A percentile compares a stretch with the other conserved stretches of the same genome.
Conservation (phyloP, 2,888 invertebrate genomes). For the Pimpla rufipes region DNA sequence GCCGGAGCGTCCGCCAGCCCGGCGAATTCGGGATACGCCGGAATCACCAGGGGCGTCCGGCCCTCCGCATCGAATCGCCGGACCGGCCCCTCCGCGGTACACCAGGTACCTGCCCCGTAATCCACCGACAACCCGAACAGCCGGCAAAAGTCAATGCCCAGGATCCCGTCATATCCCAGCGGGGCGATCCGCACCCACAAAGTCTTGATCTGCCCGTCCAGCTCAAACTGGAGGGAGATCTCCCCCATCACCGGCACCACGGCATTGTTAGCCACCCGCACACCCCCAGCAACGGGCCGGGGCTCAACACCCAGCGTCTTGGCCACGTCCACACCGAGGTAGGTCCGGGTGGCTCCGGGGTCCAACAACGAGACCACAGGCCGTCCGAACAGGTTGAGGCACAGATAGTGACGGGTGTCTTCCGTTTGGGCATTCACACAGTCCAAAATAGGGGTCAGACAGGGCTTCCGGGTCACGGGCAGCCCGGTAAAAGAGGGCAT, state of each 20-base stretch:
- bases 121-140: not conserved
- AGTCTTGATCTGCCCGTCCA: not conserved
- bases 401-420: not conserved
- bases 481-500: no score
- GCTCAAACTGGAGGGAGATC: not conserved
- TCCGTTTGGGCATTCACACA: not conserved
- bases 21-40: not conserved
- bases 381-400: not conserved
- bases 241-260: slow-evolving; percentile 18
- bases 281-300: not conserved
- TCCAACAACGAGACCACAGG: not conserved
- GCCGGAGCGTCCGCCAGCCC: not conserved
- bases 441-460: not conserved
- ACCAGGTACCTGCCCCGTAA: not conserved
- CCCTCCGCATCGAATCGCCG: not conserved
- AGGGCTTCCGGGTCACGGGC: no score
- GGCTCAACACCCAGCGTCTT: not conserved
- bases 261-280: slow-evolving; percentile 16
- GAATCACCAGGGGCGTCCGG: not conserved
- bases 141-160: not conserved
- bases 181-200: not conserved
- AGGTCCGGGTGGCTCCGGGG: not conserved
- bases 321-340: not conserved
- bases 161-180: not conserved
- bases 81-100: not conserved